Base-by-base conservation (phyloP, 1,140 invertebrate species). In the Lordiphosa clarofinis region DNA sequence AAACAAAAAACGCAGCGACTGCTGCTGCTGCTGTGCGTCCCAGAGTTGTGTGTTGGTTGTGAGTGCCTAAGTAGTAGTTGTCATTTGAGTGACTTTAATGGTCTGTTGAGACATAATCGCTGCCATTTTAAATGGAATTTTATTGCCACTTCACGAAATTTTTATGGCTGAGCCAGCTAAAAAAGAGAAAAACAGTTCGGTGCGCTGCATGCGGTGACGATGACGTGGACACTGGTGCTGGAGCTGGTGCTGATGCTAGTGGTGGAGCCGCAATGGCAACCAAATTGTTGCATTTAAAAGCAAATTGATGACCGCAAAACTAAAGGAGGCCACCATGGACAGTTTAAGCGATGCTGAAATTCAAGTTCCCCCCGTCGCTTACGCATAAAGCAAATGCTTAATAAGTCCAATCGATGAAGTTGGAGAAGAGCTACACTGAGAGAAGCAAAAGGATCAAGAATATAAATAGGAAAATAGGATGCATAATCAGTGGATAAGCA, bases 121-220 rank as follows among this genome's bases (percentile, higher is more conserved):
- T 88, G 86, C 86, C 86, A 88, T 88, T 88, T 88, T 88, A 88
- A 88, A 88, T 88, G 86, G 86, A 88, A 88, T 88, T 88, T 88
- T 88, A 88, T 88, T 88, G 86, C 86, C 74, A 81, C 79, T 76
- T 86, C 84, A 73, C 84, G 79, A 84, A 84, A 84, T 84, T 84
- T 84, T 84, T 84, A 84, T 84, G 84, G 69, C 78, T 15, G 67
- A 58, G 62, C 54, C 66, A 44, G 39, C 59, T 36, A 21, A 7
- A 31, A 31, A 31, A 31, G 5, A 62, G 50, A 44, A 62, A 62
- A 62, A 62, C 43, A 31, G 28, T 46, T 46, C 13, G 21, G 24
- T 46, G 28, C 24, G 56, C 78, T 62, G 67, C 76, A 82, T 78
- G 76, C 73, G 74, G 67, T 12, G 66, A 75, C 76, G 76, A 76